Percentiles rank a stretch among this genome's conserved stretches.
phyloP scores from a whole-genome alignment of 2,797 vertebrate species.

The Mormyrus hasselquistii region DNA sequence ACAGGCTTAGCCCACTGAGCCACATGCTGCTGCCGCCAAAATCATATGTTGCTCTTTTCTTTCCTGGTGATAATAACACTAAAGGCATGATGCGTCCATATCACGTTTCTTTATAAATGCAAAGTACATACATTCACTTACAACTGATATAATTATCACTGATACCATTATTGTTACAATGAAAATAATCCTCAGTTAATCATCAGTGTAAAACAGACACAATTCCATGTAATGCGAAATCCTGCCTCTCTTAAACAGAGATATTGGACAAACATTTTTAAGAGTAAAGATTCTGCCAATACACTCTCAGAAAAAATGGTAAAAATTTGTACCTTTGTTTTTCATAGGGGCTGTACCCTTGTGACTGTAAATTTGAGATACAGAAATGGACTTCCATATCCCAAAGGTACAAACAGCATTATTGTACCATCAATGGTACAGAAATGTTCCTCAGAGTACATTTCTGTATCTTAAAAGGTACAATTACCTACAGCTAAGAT shows the following conservation, averaged over 20 bases:
- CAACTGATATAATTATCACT: not conserved
- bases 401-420: not conserved
- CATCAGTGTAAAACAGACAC: not conserved
- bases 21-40: too few relatives aligned
- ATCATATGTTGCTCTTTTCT: not conserved
- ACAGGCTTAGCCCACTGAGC: too few relatives aligned
- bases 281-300: not conserved
- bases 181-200: too few relatives aligned
- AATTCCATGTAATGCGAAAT: not conserved
- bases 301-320: not conserved
- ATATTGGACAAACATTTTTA: not conserved
- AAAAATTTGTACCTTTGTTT: not conserved
- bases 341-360: not conserved
- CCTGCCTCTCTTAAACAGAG: not conserved
- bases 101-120: not conserved
- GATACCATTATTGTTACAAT: too few relatives aligned
- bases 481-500: not conserved
- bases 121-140: not conserved
- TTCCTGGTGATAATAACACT: not conserved
- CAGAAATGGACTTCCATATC: not conserved
- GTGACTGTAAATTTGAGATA: not conserved
- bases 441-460: not conserved
- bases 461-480: not conserved
- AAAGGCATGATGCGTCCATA: not conserved
- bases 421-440: not conserved